Evolutionary conservation across 2,113 vertebrate species (phyloP).

Genomic region (Acrocephalus kingi): DNA sequence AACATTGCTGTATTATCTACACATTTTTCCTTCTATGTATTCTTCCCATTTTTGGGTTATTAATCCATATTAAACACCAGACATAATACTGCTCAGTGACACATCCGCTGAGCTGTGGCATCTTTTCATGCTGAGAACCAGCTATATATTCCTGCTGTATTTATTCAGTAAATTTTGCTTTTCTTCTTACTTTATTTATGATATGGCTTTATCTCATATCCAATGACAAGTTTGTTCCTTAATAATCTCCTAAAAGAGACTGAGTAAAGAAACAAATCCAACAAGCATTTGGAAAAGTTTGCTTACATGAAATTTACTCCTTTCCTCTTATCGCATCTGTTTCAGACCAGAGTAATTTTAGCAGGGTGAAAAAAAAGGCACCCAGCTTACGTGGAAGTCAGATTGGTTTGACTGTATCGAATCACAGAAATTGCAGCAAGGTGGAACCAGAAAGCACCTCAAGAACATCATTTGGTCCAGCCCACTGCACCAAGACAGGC

Average conservation of each 20-base stretch:
- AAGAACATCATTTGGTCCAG: background rate
- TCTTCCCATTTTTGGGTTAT: constrained; percentile 13
- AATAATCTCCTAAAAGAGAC: constrained; percentile 53
- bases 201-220: constrained; percentile 50
- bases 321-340: constrained; percentile 32
- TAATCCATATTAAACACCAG: constrained; percentile 57
- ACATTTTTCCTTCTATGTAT: constrained; percentile 20
- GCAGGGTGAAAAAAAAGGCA: background rate
- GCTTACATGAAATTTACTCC: constrained; percentile 28
- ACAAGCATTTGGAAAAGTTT: constrained; percentile 36
- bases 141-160: constrained; percentile 42
- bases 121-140: constrained; percentile 49
- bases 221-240: constrained; percentile 51
- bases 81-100: constrained; percentile 35
- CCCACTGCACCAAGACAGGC: background rate
- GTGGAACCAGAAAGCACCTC: background rate
- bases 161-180: constrained; percentile 48
- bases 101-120: constrained; percentile 35
- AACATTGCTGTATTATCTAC: constrained; percentile 9
- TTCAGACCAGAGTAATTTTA: constrained; percentile 22
- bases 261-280: constrained; percentile 25
- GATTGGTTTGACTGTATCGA: background rate
- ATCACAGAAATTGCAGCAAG: constrained; percentile 4
- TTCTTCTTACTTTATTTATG: constrained; percentile 54
- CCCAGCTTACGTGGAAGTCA: background rate